A percentile compares a stretch with the other conserved stretches of the same genome.
phyloP scores from a whole-genome alignment of 2,797 vertebrate genomes.

The Oreonectes daqikongensis region DNA sequence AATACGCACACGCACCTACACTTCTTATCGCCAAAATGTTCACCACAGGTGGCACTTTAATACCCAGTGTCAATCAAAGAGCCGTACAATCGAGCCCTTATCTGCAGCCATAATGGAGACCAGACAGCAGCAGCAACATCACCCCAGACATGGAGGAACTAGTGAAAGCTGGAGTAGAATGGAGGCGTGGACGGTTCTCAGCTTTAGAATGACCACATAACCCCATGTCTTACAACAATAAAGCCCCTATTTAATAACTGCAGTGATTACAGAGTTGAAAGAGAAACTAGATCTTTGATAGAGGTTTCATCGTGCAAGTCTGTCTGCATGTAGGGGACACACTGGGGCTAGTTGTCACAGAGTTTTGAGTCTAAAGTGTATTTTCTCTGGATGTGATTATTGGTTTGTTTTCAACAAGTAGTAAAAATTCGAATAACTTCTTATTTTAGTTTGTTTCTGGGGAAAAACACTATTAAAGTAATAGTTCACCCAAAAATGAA shows the following conservation, averaged over 20 bases:
- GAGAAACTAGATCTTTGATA: background rate
- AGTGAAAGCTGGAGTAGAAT: slow-evolving; percentile 32
- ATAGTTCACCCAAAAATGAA: too few species aligned
- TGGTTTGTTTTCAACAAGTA: background rate
- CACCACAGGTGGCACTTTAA: slow-evolving; percentile 72
- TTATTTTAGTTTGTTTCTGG: background rate
- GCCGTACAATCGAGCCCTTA: slow-evolving; percentile 37
- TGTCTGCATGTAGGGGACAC: background rate
- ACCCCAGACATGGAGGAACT: slow-evolving; percentile 24
- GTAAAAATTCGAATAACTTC: background rate
- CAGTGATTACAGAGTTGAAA: background rate
- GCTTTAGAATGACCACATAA: background rate
- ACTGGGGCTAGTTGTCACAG: background rate
- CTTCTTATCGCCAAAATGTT: slow-evolving; percentile 70
- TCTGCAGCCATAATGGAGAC: slow-evolving; percentile 45
- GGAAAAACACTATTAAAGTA: background rate
- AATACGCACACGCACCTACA: slow-evolving; percentile 56
- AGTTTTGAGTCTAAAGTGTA: background rate
- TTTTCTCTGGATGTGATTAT: background rate
- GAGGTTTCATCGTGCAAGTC: background rate
- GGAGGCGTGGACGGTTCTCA: slow-evolving; percentile 7
- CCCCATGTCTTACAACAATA: background rate
- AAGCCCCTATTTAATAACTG: background rate
- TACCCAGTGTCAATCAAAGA: slow-evolving; percentile 69
- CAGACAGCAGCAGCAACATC: slow-evolving; percentile 31